Conservation (phyloP, 64 coral and sea anemone species). For the Platygyra sinensis region DNA sequence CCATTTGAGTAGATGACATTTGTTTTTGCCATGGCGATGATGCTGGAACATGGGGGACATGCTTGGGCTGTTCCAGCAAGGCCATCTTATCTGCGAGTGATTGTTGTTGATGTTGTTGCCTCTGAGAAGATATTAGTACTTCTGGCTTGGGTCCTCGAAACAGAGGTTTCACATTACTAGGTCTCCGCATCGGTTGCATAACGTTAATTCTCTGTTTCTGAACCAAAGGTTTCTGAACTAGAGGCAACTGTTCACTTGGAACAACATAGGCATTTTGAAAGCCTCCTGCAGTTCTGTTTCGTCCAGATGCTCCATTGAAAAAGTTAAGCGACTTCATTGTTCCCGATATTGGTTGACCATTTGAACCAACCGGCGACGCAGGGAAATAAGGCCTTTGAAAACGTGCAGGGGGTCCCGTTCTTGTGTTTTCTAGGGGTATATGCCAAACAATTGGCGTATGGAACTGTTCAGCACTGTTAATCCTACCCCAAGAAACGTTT, state of each 20-base stretch:
- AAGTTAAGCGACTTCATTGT: not conserved
- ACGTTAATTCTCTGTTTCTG: not conserved
- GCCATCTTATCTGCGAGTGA: constrained; percentile 20
- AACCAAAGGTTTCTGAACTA: not conserved
- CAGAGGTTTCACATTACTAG: not conserved
- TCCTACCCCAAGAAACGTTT: not conserved
- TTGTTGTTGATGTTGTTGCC: not conserved
- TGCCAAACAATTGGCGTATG: constrained; percentile 45
- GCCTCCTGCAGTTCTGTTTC: not conserved
- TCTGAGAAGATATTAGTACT: not conserved
- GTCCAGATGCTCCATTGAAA: not conserved
- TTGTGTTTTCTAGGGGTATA: not conserved
- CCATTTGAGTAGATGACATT: not conserved
- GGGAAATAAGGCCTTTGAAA: not conserved
- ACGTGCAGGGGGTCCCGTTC: not conserved
- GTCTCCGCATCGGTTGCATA: not conserved
- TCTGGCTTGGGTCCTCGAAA: not conserved
- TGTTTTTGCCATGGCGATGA: not conserved
- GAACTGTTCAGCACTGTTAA: not conserved
- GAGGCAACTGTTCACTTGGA: not conserved
- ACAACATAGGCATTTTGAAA: not conserved
- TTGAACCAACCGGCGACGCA: not conserved
- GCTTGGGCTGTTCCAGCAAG: not conserved
- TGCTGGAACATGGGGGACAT: not conserved
- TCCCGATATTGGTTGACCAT: not conserved